These are phyloP conservation scores for Leptothorax acervorum DNA, from an alignment of 2,888 invertebrate genomes.

Conservation along the genomic window DNA sequence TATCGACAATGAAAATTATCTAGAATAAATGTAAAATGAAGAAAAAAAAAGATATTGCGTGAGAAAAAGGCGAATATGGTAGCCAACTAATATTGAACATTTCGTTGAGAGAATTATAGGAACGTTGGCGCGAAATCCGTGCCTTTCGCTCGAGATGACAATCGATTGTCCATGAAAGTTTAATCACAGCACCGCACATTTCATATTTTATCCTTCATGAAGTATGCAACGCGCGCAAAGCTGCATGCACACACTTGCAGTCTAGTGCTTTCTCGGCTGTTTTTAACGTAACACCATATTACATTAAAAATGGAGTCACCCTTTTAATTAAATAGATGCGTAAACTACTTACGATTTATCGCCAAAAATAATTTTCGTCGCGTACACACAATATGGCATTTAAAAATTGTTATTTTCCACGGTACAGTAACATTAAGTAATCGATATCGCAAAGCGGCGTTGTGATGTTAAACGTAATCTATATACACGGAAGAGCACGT, in stretches of 20 bases:
- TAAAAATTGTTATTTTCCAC: slow-evolving; percentile 18
- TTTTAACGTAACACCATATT: slow-evolving; percentile 22
- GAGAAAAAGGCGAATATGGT: neutral
- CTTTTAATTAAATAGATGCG: slow-evolving; percentile 8
- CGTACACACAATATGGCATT: neutral
- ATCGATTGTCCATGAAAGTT: slow-evolving; percentile 41
- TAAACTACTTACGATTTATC: slow-evolving; percentile 29
- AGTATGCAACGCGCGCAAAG: slow-evolving; percentile 27
- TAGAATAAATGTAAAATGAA: neutral
- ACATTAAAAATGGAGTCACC: neutral
- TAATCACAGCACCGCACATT: slow-evolving; percentile 31
- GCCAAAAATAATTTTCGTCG: neutral
- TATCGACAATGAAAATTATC: neutral
- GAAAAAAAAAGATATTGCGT: slow-evolving; percentile 9
- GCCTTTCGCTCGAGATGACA: slow-evolving; percentile 35
- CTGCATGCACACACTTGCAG: neutral
- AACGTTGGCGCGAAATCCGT: slow-evolving; percentile 25
- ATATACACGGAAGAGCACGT: neutral
- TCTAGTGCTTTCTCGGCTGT: neutral
- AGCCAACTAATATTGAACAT: slow-evolving; percentile 20
- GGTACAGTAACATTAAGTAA: neutral
- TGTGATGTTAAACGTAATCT: slow-evolving; percentile 16
- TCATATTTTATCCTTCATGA: slow-evolving; percentile 38
- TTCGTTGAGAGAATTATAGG: slow-evolving; percentile 17
- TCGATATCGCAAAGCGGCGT: neutral